Evolutionary conservation across 2,888 invertebrate species (phyloP).

Genomic region (Penaeus monodon): DNA sequence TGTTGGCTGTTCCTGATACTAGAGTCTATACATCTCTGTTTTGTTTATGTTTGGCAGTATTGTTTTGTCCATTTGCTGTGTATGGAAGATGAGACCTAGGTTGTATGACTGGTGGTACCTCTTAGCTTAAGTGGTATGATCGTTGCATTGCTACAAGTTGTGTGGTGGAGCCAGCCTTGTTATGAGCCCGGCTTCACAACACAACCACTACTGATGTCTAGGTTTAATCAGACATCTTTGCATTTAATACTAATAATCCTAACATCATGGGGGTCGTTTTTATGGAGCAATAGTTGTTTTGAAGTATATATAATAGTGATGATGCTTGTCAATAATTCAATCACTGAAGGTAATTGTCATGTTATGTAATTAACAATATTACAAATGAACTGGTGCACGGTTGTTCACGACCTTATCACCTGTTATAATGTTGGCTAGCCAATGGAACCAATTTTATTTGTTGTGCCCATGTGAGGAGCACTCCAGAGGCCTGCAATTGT

Average conservation of each 20-base stretch:
- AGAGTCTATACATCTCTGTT: constrained; percentile 64
- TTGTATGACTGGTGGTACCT: constrained; percentile 57
- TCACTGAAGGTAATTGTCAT: constrained; percentile 63
- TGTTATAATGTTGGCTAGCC: constrained; percentile 61
- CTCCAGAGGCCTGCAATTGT: constrained; percentile 49
- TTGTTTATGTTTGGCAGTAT: constrained; percentile 65
- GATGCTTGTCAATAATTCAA: constrained; percentile 64
- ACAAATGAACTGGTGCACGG: constrained; percentile 63
- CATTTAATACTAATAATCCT: constrained; percentile 63
- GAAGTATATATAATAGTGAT: constrained; percentile 63
- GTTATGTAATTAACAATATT: constrained; percentile 61
- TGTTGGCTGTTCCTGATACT: constrained; percentile 66
- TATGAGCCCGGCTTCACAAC: constrained; percentile 54
- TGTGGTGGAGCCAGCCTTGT: constrained; percentile 56
- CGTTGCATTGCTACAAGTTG: constrained; percentile 60
- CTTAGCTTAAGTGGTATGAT: constrained; percentile 65
- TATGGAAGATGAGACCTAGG: constrained; percentile 60
- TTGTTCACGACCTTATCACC: constrained; percentile 62
- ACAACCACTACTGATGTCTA: constrained; percentile 61
- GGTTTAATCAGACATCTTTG: constrained; percentile 60
- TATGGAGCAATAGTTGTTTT: constrained; percentile 64
- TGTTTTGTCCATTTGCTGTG: constrained; percentile 65
- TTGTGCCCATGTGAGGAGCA: constrained; percentile 62
- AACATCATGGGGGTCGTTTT: constrained; percentile 63
- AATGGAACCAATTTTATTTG: constrained; percentile 63